phyloP scores from a whole-genome alignment of 1,140 invertebrate genomes.

The Monomorium pharaonis region DNA sequence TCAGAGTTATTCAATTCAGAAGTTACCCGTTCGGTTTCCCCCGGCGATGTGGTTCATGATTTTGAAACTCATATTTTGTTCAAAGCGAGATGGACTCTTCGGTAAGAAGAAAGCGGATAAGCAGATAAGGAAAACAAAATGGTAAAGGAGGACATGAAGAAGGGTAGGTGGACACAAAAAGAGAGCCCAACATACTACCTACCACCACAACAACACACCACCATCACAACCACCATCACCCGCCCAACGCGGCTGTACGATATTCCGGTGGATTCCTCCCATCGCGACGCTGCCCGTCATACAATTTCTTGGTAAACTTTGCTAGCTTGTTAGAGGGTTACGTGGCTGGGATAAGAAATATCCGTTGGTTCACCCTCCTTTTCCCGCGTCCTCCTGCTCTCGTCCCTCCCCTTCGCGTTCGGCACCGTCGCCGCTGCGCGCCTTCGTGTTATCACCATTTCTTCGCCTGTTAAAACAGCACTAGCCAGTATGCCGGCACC shows the following conservation, averaged over 20 bases:
- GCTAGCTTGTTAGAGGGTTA: slow-evolving; percentile 84
- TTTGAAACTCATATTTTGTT: slow-evolving; percentile 39
- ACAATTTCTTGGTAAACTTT: slow-evolving; percentile 86
- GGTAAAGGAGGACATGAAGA: neutral
- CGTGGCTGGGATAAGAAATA: slow-evolving; percentile 84
- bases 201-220: too few relatives aligned
- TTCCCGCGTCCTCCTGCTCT: neutral
- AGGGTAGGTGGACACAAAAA: neutral
- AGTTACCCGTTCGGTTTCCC: neutral
- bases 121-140: slow-evolving; percentile 14
- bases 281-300: slow-evolving; percentile 77
- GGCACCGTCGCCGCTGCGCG: neutral
- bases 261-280: slow-evolving; percentile 77
- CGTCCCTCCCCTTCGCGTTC: neutral
- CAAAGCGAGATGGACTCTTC: slow-evolving; percentile 22
- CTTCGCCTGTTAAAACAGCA: slow-evolving; percentile 62
- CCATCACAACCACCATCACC: neutral
- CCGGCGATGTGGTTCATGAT: neutral
- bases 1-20: neutral
- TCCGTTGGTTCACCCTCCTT: slow-evolving; percentile 67
- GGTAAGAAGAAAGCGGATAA: slow-evolving; percentile 23
- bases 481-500: slow-evolving; percentile 51
- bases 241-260: slow-evolving; percentile 50
- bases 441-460: slow-evolving; percentile 66
- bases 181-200: slow-evolving; percentile 35